A percentile compares a stretch with the other conserved stretches of the same genome.
Evolutionary conservation across 2,113 vertebrate species (phyloP).

Genomic region (Struthidea cinerea): DNA sequence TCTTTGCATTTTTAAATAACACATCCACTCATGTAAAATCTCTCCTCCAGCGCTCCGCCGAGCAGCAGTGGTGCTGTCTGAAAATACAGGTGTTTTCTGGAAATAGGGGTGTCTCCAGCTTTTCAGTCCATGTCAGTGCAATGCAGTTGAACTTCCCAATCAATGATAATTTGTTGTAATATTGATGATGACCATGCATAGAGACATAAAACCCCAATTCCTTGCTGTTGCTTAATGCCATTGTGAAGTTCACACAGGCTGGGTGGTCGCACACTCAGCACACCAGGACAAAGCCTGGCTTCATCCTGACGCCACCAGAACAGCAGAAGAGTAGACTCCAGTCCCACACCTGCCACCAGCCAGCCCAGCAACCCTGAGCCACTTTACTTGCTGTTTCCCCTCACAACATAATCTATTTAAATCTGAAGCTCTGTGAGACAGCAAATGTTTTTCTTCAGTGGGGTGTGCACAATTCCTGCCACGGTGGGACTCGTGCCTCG

Average conservation of each 20-base stretch:
- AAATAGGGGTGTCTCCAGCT: neutral
- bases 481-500: fast-evolving
- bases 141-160: neutral
- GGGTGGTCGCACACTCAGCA: neutral
- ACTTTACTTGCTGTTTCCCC: neutral
- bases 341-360: neutral
- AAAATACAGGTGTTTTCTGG: neutral
- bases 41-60: fast-evolving
- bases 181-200: neutral
- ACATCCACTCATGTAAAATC: neutral
- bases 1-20: neutral
- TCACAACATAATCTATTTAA: neutral
- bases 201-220: neutral
- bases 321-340: neutral
- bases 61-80: neutral
- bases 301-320: neutral
- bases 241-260: fast-evolving
- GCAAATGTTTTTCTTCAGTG: neutral
- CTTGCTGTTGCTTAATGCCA: neutral
- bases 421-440: neutral
- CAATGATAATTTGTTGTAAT: neutral
- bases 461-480: neutral
- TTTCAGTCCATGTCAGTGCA: neutral
- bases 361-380: neutral
- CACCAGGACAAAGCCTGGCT: neutral